These are phyloP conservation scores for Smithornis capensis DNA, from an alignment of 2,113 vertebrate species.

Conservation along the genomic window DNA sequence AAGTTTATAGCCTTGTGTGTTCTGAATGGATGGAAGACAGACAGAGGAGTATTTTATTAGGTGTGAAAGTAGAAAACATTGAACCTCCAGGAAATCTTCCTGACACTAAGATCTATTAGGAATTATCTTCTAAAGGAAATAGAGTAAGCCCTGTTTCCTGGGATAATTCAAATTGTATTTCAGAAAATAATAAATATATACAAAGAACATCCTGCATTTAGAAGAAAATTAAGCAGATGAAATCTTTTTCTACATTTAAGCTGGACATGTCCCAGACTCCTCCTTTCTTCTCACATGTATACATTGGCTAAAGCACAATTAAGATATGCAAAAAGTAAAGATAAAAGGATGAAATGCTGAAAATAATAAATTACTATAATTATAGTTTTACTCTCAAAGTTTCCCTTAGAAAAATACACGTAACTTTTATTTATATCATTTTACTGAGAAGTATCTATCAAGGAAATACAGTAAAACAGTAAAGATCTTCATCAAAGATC, in stretches of 20 bases:
- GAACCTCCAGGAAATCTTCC: slow-evolving; percentile 47
- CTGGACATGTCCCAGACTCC: slow-evolving; percentile 5
- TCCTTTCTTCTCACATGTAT: neutral
- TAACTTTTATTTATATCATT: neutral
- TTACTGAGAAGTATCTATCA: neutral
- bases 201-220: slow-evolving; percentile 56
- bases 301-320: neutral
- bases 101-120: slow-evolving; percentile 55
- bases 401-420: neutral
- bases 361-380: neutral
- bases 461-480: neutral
- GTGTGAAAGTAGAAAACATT: neutral
- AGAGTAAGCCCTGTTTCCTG: slow-evolving; percentile 48
- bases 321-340: neutral
- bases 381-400: neutral
- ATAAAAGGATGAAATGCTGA: neutral
- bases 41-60: slow-evolving; percentile 1
- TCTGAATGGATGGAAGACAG: neutral
- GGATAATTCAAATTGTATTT: slow-evolving; percentile 41
- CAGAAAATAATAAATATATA: slow-evolving; percentile 55
- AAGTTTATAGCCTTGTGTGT: neutral
- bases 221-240: slow-evolving; percentile 20
- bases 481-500: neutral
- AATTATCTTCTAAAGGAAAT: slow-evolving; percentile 46
- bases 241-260: neutral